phyloP scores from a whole-genome alignment of 35 echinoderm and acorn worm genomes.

The Ophioderma brevispina region DNA sequence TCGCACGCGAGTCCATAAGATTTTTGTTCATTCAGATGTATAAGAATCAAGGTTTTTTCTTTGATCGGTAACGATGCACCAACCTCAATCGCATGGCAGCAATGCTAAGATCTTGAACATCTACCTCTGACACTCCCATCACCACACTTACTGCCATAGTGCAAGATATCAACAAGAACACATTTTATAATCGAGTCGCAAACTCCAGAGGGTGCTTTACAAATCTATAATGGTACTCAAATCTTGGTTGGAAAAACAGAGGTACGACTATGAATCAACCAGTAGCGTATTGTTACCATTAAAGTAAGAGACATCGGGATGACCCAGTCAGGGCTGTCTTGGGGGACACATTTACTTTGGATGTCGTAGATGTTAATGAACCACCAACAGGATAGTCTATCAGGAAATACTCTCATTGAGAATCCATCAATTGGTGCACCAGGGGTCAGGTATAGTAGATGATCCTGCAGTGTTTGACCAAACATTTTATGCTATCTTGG shows the following conservation, averaged over 20 bases:
- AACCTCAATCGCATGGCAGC: slow-evolving; percentile 21
- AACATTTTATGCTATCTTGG: slow-evolving; percentile 19
- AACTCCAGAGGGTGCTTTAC: slow-evolving; percentile 14
- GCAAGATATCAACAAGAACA: slow-evolving; percentile 34
- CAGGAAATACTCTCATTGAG: not conserved
- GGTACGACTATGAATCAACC: not conserved
- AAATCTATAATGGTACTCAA: slow-evolving; percentile 12
- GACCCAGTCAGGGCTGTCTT: not conserved
- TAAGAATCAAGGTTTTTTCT: too few species aligned
- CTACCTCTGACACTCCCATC: not conserved
- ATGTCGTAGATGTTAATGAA: slow-evolving; percentile 36
- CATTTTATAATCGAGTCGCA: slow-evolving; percentile 30
- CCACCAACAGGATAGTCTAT: slow-evolving; percentile 32
- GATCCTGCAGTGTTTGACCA: not conserved
- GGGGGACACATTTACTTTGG: slow-evolving; percentile 32
- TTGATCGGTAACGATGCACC: slow-evolving; percentile 46
- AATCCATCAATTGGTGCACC: slow-evolving; percentile 2
- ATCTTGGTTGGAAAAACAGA: slow-evolving; percentile 18
- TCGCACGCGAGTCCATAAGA: too few species aligned
- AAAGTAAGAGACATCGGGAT: slow-evolving; percentile 3
- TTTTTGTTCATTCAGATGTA: too few species aligned
- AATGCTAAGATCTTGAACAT: slow-evolving; percentile 13
- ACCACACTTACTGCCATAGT: slow-evolving; percentile 9
- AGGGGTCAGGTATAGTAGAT: not conserved
- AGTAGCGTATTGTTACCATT: not conserved